Percentiles rank a stretch among this genome's conserved stretches.
Conservation (phyloP, 1,140 invertebrate genomes). For the Conopomorpha cramerella region DNA sequence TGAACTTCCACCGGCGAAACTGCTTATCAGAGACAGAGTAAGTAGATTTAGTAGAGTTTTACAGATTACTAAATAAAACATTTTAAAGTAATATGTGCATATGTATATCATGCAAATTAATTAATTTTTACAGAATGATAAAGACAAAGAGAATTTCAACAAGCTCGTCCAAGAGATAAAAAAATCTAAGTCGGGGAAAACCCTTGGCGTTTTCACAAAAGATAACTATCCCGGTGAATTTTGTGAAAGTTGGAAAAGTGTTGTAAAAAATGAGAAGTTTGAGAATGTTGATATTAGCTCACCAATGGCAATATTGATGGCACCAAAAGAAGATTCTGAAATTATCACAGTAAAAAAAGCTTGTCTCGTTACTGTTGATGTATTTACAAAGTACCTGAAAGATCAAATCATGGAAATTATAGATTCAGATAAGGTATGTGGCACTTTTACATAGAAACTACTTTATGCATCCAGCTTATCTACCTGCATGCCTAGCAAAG, state of each 20-base stretch:
- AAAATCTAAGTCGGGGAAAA: constrained; percentile 88
- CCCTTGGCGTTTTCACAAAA: constrained; percentile 90
- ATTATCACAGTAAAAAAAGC: constrained; percentile 93
- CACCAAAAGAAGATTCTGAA: constrained; percentile 94
- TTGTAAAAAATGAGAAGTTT: constrained; percentile 77
- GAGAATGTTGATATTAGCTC: constrained; percentile 88
- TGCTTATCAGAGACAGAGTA: constrained; percentile 92
- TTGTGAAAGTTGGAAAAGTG: constrained; percentile 86
- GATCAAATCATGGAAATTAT: constrained; percentile 99
- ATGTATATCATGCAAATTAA: constrained; percentile 7
- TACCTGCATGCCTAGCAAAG: no score
- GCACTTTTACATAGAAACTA: constrained; percentile 1
- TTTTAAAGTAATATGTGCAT: no score
- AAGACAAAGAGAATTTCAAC: constrained; percentile 93
- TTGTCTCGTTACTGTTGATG: constrained; percentile 88
- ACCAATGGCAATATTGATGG: constrained; percentile 85
- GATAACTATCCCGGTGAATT: constrained; percentile 94
- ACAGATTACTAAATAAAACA: no score
- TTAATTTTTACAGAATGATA: constrained; percentile 76
- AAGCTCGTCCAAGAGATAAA: constrained; percentile 87
- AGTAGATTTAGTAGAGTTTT: constrained; percentile 16
- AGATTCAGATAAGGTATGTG: constrained; percentile 87
- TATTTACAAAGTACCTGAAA: constrained; percentile 96
- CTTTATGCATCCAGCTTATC: no score
- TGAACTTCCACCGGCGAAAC: constrained; percentile 80